Base-by-base conservation (phyloP, 2,797 vertebrate genomes). In the Neostethus bicornis region DNA sequence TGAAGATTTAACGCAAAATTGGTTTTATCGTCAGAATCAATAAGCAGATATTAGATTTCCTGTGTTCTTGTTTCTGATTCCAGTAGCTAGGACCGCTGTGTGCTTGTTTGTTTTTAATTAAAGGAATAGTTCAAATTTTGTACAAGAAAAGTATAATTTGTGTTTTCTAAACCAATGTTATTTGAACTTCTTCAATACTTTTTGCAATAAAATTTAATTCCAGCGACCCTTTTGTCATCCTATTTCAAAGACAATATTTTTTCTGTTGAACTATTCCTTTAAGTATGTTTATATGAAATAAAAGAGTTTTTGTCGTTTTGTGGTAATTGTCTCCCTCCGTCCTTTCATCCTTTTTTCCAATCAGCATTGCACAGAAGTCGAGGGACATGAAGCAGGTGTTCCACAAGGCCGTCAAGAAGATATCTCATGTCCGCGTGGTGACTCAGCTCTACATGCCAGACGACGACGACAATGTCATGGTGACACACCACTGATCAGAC, bases 351-450 rank as follows among this genome's bases (percentile, higher is more conserved):
- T 50, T 10, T 34, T 6, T 10, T 28, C 24, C 10, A 17, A 4
- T 7, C 44, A 66, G 62, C 42, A 9, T 66, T 25, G 0, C 17
- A 1, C 1, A 16, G 3, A 24, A 4, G 5, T 57, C 72, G 0
- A 89, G 76, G 66, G 77, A 89, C 75, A 39, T 90, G 65, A 92
- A 81, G 69, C 44, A 53, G 23, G 61, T 81, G 43, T 76, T 93
- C 46, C 88, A 92, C 55, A 92, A 90, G 64, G 87, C 88, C 0
- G 91, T 91, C 64, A 90, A 65, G 81, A 90, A 86, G 80, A 81
- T 92, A 72, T 65, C 89, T 2, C 80, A 87, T 11, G 70, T 92
- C 52, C 86, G 82, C 0, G 78, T 86, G 1, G 77, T 90, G 52
- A 77, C 83, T 13, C 83, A 88, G 52, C 37, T 88, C 35, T 53